Evolutionary conservation across 2,888 invertebrate species (phyloP), one percentile per base, ranked within the genome.

Genomic region (Ophioninae sp.): DNA sequence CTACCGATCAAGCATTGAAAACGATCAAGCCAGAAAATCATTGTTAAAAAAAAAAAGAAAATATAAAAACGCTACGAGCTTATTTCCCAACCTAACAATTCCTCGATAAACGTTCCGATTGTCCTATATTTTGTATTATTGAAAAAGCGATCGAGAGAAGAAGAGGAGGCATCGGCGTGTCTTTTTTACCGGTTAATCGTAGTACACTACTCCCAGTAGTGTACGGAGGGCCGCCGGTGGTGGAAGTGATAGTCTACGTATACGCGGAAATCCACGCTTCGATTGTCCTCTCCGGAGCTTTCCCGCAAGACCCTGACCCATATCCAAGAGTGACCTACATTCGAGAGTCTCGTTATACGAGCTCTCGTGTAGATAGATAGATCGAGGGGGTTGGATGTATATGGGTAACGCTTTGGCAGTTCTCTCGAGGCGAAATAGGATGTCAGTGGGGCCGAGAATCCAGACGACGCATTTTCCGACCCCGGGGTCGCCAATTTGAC

Each of bases 261-360:
- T 23, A 57, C 30, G 20, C 21, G 57, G 50, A 21, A 67, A 81
- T 78, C 80, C 74, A 81, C 81, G 81, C 69, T 78, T 83, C 70
- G 70, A 78, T 83, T 83, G 83, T 83, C 77, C 81, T 70, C 80
- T 80, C 41, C n/a, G 50, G 77, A 44, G 20, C 83, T 84, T 86
- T 85, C 84, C 85, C 84, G 80, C 86, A 79, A 80, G 89, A 88
- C 91, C 91, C 76, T 91, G 91, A 91, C 91, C 91, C 83, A 91
- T 90, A 91, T 91, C 87, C 87, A 87, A 23, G 86, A 82, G 80
- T 86, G 91, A 91, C 91, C 91, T 84, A 91, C 84, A 89, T 90
- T 67, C 65, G 81, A 77, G 57, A 30, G 77, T 79, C 74, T 75
- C 69, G 79, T 73, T 65, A 59, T 37, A 37, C 69, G 61, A 67